These are phyloP conservation scores for Papilio polyxenes DNA, from an alignment of 1,140 invertebrate genomes.

Conservation along the genomic window DNA sequence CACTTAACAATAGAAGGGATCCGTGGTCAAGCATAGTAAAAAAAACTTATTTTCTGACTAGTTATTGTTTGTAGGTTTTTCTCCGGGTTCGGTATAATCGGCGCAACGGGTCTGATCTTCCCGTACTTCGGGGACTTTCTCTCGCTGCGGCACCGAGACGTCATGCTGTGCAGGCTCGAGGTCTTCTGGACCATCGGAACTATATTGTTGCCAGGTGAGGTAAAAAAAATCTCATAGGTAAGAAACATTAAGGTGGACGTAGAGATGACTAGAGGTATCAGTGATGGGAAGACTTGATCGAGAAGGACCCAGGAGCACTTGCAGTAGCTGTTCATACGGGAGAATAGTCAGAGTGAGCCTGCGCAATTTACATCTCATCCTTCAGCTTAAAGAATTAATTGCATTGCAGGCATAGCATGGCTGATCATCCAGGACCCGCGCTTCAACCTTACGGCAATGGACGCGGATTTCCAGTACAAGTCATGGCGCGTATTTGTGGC, in stretches of 20 bases:
- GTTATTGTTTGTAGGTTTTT: slow-evolving; percentile 81
- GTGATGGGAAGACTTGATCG: too few relatives aligned
- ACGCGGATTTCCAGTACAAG: slow-evolving; percentile 75
- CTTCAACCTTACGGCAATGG: slow-evolving; percentile 59
- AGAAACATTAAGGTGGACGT: too few relatives aligned
- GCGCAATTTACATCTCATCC: not conserved
- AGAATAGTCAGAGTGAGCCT: too few relatives aligned
- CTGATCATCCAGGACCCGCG: slow-evolving; percentile 75
- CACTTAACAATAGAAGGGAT: too few relatives aligned
- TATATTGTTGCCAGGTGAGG: slow-evolving; percentile 79
- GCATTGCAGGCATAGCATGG: slow-evolving; percentile 80
- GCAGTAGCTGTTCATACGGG: too few relatives aligned
- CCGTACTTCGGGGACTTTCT: slow-evolving; percentile 83
- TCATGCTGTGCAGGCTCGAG: slow-evolving; percentile 81
- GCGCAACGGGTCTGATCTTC: slow-evolving; percentile 82
- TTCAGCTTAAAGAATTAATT: not conserved
- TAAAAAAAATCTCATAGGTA: not conserved
- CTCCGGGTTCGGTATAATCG: slow-evolving; percentile 83
- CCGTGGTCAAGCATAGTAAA: too few relatives aligned
- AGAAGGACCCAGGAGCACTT: too few relatives aligned
- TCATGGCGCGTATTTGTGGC: slow-evolving; percentile 90
- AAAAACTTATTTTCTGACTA: not conserved
- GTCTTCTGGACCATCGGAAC: slow-evolving; percentile 83
- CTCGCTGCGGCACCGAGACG: slow-evolving; percentile 79
- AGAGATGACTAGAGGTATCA: too few relatives aligned